phyloP scores from a whole-genome alignment of 2,797 vertebrate species.

The Enteromius trimaculatus region DNA sequence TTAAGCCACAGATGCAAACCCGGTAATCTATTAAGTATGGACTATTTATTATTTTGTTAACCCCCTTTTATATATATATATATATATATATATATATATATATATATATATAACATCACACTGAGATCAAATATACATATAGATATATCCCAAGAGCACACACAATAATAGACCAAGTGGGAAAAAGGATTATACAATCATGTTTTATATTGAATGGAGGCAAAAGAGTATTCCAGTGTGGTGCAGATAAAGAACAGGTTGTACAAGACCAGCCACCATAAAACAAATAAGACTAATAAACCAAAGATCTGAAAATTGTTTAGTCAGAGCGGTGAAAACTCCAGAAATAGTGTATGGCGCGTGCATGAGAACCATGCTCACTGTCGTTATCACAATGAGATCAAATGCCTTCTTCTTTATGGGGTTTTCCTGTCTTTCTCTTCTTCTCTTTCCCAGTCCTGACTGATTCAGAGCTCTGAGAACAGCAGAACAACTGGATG shows the following conservation, averaged over 20 bases:
- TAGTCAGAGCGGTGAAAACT: background rate
- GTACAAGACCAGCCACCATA: slow-evolving; percentile 1
- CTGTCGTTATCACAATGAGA: background rate
- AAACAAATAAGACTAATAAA: background rate
- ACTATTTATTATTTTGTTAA: background rate
- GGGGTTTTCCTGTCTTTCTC: background rate
- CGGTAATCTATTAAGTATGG: background rate
- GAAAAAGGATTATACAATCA: background rate
- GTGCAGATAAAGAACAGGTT: slow-evolving; percentile 10
- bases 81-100: no score
- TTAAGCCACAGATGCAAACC: slow-evolving; percentile 15
- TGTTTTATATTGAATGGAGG: background rate
- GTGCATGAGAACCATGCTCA: slow-evolving; percentile 7
- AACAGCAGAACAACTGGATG: background rate
- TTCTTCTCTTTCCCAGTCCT: background rate
- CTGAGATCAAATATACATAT: background rate
- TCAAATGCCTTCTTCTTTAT: background rate
- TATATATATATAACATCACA: background rate
- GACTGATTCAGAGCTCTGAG: background rate
- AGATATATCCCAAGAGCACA: background rate
- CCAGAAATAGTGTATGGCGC: background rate
- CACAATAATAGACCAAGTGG: background rate
- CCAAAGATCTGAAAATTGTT: background rate
- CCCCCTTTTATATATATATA: background rate
- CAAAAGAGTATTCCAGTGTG: background rate